Evolutionary conservation across 2,888 invertebrate species (phyloP).

Genomic region (Omphaloscelis lunosa): DNA sequence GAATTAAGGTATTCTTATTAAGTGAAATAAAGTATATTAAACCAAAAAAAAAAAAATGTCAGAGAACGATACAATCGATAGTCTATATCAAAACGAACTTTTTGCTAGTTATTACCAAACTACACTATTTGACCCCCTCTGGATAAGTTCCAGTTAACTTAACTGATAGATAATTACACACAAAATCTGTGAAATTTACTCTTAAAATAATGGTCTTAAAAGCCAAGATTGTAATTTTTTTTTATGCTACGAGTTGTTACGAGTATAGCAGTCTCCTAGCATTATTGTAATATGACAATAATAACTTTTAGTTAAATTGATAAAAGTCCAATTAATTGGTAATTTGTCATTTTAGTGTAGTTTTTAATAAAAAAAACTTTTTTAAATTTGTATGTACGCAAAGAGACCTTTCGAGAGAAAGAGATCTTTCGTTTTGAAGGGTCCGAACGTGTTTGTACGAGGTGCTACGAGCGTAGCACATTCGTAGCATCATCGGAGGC

Average conservation of each 20-base stretch:
- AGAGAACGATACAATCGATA: neutral
- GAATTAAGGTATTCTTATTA: no score
- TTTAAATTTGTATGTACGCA: neutral
- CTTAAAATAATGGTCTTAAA: neutral
- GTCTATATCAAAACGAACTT: neutral
- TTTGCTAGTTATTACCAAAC: neutral
- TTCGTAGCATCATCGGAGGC: constrained; percentile 1
- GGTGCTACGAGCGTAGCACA: constrained; percentile 11
- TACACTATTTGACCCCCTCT: neutral
- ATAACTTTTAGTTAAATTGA: neutral
- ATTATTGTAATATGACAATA: neutral
- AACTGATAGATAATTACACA: neutral
- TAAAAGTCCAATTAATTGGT: neutral
- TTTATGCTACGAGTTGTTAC: neutral
- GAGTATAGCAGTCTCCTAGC: neutral
- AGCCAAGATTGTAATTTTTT: neutral
- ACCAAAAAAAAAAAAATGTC: no score
- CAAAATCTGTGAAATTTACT: neutral
- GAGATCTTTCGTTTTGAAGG: neutral
- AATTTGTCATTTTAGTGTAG: no score
- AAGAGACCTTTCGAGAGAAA: no score
- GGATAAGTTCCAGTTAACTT: neutral
- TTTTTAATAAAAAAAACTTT: no score
- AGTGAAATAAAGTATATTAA: no score
- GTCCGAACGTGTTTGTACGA: neutral